Base-by-base conservation (phyloP, 2,113 vertebrate species). In the Corythornis cristatus region DNA sequence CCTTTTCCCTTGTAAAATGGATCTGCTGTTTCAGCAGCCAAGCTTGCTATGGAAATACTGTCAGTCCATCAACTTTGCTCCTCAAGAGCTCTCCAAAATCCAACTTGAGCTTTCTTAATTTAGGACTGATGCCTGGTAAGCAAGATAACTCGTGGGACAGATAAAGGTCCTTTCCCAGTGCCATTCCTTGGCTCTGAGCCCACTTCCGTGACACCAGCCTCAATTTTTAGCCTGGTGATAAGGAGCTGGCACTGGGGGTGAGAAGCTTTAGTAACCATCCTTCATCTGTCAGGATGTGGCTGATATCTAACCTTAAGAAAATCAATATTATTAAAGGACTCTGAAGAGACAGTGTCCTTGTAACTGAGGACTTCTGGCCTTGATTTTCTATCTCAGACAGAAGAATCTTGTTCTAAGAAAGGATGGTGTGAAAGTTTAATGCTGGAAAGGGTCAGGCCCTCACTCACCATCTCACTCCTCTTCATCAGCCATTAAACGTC, bases 31-130 rank as follows among this genome's bases (percentile, higher is more conserved):
- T 70, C 17, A 21, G 45, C 78, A 45, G 4, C n/a, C 77, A 67
- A 1, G 15, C 46, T 60, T 1, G 0, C 29, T 22, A 2, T 2
- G 21, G 48, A 35, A 65, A 67, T 6, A 9, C 56, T 33, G 45
- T 18, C 48, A 19, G 48, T 40, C 58, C 61, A 14, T 28, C 31
- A 43, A 10, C 48, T 66, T 46, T 1, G 2, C n/a, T 83, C 46
- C 65, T 22, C 2, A 7, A 31, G 40, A 48, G 29, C 17, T 43
- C 80, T 81, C 40, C 33, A 48, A 54, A 81, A 56, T 7, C 28
- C 83, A 77, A 23, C 7, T 2, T 6, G 28, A 0, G 3, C 54
- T 72, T 53, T 21, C 28, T 43, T 33, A 18, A 79, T 57, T 89
- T 54, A 86, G 88, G 56, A 14, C 37, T 26, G 62, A 21, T 56